Percentiles rank a stretch among this genome's conserved stretches.
Evolutionary conservation across 2,113 vertebrate species (phyloP).

Genomic region (Trogon surrucura): DNA sequence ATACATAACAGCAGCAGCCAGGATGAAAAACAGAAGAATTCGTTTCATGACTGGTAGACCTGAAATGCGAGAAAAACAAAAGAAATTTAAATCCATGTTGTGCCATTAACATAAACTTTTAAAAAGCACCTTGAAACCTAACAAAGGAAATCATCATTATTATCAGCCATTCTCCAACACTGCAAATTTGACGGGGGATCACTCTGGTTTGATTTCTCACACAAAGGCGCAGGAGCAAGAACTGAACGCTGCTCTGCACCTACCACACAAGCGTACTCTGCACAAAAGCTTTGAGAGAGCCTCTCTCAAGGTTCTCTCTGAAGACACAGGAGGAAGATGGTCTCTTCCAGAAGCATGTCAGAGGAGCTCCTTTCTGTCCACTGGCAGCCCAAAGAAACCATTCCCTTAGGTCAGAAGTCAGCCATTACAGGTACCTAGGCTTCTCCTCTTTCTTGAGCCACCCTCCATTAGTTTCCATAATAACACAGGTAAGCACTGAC

Average conservation of each 20-base stretch:
- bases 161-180: not conserved
- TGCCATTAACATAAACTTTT: not conserved
- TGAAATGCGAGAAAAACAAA: conserved; percentile 26
- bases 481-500: not conserved
- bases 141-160: not conserved
- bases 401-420: not conserved
- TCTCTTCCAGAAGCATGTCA: not conserved
- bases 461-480: not conserved
- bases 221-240: not conserved
- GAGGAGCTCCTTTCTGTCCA: not conserved
- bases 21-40: conserved; percentile 57
- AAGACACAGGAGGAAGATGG: not conserved
- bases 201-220: not conserved
- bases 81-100: not conserved
- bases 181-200: not conserved
- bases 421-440: not conserved
- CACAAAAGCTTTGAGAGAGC: not conserved
- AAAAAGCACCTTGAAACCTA: not conserved
- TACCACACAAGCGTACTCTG: accelerated
- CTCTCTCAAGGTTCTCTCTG: not conserved
- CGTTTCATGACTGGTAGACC: conserved; percentile 65
- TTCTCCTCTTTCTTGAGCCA: not conserved
- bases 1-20: conserved; percentile 70
- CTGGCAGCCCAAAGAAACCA: not conserved
- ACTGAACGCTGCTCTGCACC: not conserved